Conservation (phyloP, 2,797 vertebrate species). For the Micromesistius poutassou region DNA sequence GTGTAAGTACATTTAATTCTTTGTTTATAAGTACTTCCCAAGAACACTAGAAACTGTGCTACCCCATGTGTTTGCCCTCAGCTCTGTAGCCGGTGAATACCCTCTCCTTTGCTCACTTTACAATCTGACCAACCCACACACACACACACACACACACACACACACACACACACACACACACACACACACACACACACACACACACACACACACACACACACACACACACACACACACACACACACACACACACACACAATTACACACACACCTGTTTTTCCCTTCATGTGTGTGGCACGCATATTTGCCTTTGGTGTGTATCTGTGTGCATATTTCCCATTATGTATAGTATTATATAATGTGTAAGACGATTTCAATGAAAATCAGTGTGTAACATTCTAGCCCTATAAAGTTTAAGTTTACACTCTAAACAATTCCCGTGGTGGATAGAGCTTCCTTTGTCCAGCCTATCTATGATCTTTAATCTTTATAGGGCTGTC, state of each 20-base stretch:
- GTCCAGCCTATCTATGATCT: neutral
- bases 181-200: too few relatives aligned
- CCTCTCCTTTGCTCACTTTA: too few relatives aligned
- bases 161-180: neutral
- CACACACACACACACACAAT: too few relatives aligned
- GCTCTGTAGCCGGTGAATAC: too few relatives aligned
- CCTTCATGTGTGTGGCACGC: too few relatives aligned
- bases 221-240: too few relatives aligned
- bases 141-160: neutral
- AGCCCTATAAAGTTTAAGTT: neutral
- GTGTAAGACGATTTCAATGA: neutral
- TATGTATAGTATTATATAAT: neutral
- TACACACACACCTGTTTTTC: too few relatives aligned
- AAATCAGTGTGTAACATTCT: neutral
- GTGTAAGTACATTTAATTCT: neutral
- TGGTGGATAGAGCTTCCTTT: neutral
- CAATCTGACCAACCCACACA: neutral
- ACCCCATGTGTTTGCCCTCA: constrained; percentile 13
- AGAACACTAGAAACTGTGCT: neutral
- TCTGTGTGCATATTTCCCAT: neutral
- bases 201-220: too few relatives aligned
- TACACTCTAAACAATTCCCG: neutral
- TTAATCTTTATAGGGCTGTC: neutral
- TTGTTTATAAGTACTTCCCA: neutral
- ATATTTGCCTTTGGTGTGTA: neutral